Percentiles rank a stretch among this genome's conserved stretches.
These are phyloP conservation scores for Typhlomys cinereus DNA, from an alignment of 2,113 vertebrate genomes.

Conservation along the genomic window DNA sequence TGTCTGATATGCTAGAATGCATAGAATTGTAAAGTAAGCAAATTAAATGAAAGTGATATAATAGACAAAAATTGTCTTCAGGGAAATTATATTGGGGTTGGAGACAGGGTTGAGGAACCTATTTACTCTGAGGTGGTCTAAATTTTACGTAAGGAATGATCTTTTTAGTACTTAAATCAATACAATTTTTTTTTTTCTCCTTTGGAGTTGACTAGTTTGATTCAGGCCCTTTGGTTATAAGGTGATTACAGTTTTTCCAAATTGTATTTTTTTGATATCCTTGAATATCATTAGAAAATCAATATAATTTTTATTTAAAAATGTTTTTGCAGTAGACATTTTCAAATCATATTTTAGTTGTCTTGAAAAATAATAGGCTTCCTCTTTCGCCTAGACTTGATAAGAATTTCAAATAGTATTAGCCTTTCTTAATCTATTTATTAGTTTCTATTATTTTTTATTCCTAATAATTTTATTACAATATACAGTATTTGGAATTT, in stretches of 20 bases:
- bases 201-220: not conserved
- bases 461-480: slow-evolving; percentile 35
- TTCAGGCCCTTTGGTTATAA: not conserved
- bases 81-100: not conserved
- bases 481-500: slow-evolving; percentile 16
- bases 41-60: too few relatives aligned
- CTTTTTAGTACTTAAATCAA: not conserved
- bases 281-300: not conserved
- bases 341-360: not conserved
- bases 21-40: not conserved
- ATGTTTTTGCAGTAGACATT: not conserved
- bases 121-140: slow-evolving; percentile 3
- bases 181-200: not conserved
- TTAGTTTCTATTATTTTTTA: slow-evolving; percentile 41
- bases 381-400: slow-evolving; percentile 1
- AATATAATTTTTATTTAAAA: slow-evolving; percentile 23
- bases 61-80: not conserved
- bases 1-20: not conserved
- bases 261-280: not conserved
- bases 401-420: slow-evolving; percentile 47
- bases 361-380: slow-evolving; percentile 23
- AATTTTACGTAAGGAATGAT: not conserved
- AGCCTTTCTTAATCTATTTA: slow-evolving; percentile 26
- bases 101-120: not conserved
- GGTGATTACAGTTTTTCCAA: not conserved